These are phyloP conservation scores for Alviniconcha marisindica DNA, from an alignment of 1,140 invertebrate species.

Conservation along the genomic window DNA sequence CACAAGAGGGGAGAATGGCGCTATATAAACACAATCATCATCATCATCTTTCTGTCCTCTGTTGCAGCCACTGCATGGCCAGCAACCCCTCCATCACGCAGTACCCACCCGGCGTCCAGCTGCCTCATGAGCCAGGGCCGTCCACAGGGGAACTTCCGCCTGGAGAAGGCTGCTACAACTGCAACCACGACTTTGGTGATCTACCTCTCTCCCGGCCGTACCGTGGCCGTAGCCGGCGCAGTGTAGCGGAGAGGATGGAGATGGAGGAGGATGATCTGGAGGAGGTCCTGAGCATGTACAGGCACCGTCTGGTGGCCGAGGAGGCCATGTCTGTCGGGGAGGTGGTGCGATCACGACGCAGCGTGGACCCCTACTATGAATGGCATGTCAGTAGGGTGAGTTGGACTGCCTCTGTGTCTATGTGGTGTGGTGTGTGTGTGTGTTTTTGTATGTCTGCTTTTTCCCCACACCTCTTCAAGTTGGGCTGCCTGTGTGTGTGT, in stretches of 20 bases:
- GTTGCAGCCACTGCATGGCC: constrained; percentile 87
- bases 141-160: constrained; percentile 85
- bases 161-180: constrained; percentile 93
- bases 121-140: constrained; percentile 60
- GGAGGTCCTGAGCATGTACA: constrained; percentile 13
- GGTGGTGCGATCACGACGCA: constrained; percentile 27
- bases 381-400: not conserved
- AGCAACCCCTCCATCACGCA: constrained; percentile 82
- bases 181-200: constrained; percentile 79
- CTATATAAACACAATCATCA: no score
- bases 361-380: constrained; percentile 36
- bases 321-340: constrained; percentile 25
- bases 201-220: constrained; percentile 60
- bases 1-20: no score
- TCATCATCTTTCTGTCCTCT: not conserved
- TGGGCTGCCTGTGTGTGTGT: no score
- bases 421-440: no score
- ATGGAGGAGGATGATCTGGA: constrained; percentile 40
- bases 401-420: no score
- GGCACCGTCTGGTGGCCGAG: constrained; percentile 20
- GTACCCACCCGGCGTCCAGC: constrained; percentile 57
- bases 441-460: no score
- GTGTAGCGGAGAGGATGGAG: not conserved
- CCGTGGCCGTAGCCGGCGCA: not conserved
- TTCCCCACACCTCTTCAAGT: no score